Evolutionary conservation across 1,140 invertebrate species (phyloP).

Genomic region (Heterodera schachtii): DNA sequence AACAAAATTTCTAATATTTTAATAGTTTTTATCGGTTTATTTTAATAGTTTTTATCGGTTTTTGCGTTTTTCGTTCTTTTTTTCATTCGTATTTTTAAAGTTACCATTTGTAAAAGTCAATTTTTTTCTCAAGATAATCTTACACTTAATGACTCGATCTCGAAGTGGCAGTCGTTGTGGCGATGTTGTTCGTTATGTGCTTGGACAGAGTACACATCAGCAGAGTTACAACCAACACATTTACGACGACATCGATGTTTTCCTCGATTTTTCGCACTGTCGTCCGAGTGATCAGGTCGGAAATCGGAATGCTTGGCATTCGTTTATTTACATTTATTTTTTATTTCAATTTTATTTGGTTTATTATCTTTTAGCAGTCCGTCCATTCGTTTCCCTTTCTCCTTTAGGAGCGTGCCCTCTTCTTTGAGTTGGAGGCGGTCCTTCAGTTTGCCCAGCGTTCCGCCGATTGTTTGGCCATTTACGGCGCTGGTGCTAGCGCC

Average conservation of each 20-base stretch:
- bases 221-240: constrained; percentile 30
- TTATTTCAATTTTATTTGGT: background rate
- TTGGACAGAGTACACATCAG: constrained; percentile 16
- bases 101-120: too few relatives aligned
- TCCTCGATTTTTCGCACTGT: constrained; percentile 43
- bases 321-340: too few relatives aligned
- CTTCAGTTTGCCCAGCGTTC: constrained; percentile 13
- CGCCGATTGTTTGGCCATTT: constrained; percentile 29
- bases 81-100: too few relatives aligned
- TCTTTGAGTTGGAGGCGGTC: constrained; percentile 23
- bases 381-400: background rate
- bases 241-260: constrained; percentile 40
- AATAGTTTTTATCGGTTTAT: too few relatives aligned
- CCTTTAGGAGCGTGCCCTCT: constrained; percentile 20
- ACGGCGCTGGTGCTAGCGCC: constrained; percentile 34
- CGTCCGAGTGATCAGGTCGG: constrained; percentile 32
- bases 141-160: constrained; percentile 28
- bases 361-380: background rate
- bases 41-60: too few relatives aligned
- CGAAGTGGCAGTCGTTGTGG: constrained; percentile 38
- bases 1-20: too few relatives aligned
- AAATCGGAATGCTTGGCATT: background rate
- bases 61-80: too few relatives aligned
- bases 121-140: too few relatives aligned
- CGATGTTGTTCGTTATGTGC: constrained; percentile 40